phyloP scores from a whole-genome alignment of 2,797 vertebrate genomes.

The Falco concolor region DNA sequence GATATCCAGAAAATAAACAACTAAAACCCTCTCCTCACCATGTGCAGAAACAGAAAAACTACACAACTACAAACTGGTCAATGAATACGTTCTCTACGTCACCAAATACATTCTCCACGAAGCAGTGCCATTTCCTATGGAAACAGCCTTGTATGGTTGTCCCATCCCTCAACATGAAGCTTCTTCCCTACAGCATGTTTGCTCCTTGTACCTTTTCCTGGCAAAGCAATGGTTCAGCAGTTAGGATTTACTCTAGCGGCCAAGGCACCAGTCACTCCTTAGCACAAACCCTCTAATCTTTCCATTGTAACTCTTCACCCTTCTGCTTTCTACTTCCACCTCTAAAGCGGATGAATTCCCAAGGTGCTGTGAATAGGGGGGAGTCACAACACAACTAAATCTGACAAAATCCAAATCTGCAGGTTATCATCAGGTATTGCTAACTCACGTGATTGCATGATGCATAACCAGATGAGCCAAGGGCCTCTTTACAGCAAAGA shows the following conservation, averaged over 20 bases:
- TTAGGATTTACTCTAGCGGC: not conserved
- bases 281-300: not conserved
- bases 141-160: not conserved
- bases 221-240: not conserved
- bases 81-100: not conserved
- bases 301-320: not conserved
- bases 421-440: not conserved
- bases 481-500: slow-evolving; percentile 17
- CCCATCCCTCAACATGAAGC: not conserved
- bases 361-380: not conserved
- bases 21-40: not conserved
- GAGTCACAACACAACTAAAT: not conserved
- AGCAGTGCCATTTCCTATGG: not conserved
- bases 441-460: slow-evolving; percentile 7
- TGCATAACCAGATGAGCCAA: slow-evolving; percentile 24
- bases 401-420: not conserved
- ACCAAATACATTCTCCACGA: not conserved
- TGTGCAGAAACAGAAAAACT: not conserved
- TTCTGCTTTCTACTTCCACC: not conserved
- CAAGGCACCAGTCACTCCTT: not conserved
- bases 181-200: not conserved
- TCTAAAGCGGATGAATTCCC: not conserved
- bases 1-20: not conserved
- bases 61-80: not conserved
- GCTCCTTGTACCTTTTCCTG: not conserved